A percentile compares a stretch with the other conserved stretches of the same genome.
Conservation (phyloP, 2,113 vertebrate genomes). For the Forbesichthys agassizii region DNA sequence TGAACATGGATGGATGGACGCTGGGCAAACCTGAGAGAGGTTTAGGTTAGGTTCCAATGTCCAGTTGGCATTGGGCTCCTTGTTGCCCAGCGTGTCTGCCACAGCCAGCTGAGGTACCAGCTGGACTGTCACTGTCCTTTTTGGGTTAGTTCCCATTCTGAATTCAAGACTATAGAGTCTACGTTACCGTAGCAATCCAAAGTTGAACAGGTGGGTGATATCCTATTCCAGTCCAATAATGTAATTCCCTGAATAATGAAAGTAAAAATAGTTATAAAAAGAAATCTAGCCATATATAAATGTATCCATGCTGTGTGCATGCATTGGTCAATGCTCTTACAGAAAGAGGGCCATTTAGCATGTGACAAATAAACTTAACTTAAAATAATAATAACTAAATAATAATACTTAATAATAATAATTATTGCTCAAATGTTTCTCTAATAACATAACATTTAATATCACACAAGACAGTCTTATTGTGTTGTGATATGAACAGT, state of each 20-base stretch:
- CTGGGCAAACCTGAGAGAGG: slow-evolving; percentile 65
- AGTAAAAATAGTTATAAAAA: slow-evolving; percentile 30
- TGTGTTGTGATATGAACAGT: no score
- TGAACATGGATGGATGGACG: background rate
- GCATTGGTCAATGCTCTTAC: background rate
- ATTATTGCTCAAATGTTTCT: no score
- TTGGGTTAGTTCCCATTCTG: slow-evolving; percentile 88
- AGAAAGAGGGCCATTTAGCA: background rate
- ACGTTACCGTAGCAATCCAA: slow-evolving; percentile 56
- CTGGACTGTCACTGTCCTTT: slow-evolving; percentile 83
- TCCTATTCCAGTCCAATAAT: slow-evolving; percentile 13
- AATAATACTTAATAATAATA: no score
- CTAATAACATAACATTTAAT: no score
- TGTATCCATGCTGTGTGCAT: background rate
- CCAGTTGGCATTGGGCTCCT: slow-evolving; percentile 70
- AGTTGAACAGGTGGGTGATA: slow-evolving; percentile 36
- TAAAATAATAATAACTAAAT: no score
- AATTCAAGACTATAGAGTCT: slow-evolving; percentile 69
- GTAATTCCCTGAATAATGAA: slow-evolving; percentile 47
- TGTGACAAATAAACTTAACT: background rate
- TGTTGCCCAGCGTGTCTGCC: slow-evolving; percentile 71
- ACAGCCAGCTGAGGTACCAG: slow-evolving; percentile 75
- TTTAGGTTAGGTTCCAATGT: slow-evolving; percentile 65
- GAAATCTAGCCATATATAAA: slow-evolving; percentile 1
- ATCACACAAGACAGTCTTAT: no score